Evolutionary conservation across 2,113 vertebrate species (phyloP).

Genomic region (Andinoacara biseriatus): DNA sequence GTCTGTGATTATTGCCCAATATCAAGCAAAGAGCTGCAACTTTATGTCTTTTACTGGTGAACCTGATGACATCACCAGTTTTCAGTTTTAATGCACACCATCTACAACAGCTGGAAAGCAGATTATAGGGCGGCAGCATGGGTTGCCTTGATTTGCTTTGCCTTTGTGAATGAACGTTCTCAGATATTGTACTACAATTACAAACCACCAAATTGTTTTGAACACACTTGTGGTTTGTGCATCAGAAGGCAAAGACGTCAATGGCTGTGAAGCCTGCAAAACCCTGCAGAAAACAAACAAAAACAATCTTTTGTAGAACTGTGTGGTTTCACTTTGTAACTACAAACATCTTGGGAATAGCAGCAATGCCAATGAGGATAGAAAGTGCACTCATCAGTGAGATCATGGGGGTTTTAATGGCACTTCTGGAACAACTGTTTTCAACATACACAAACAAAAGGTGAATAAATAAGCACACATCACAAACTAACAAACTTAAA

Average conservation of each 20-base stretch:
- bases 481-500: background rate
- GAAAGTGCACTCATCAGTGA: background rate
- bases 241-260: slow-evolving; percentile 6
- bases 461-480: background rate
- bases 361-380: background rate
- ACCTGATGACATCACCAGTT: background rate
- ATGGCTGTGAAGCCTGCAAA: background rate
- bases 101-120: slow-evolving; percentile 1
- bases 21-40: background rate
- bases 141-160: background rate
- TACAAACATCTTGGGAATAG: background rate
- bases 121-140: background rate
- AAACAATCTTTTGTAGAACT: background rate
- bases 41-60: background rate
- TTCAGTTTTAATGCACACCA: background rate
- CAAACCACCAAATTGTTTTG: slow-evolving; percentile 6
- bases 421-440: background rate
- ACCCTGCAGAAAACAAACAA: background rate
- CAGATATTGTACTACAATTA: slow-evolving; percentile 2
- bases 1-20: background rate
- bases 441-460: background rate
- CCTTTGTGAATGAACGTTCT: background rate
- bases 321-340: background rate
- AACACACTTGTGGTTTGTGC: slow-evolving; percentile 3
- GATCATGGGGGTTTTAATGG: slow-evolving; percentile 9